Evolutionary conservation across 2,888 invertebrate species (phyloP).

Genomic region (Acheta domesticus): DNA sequence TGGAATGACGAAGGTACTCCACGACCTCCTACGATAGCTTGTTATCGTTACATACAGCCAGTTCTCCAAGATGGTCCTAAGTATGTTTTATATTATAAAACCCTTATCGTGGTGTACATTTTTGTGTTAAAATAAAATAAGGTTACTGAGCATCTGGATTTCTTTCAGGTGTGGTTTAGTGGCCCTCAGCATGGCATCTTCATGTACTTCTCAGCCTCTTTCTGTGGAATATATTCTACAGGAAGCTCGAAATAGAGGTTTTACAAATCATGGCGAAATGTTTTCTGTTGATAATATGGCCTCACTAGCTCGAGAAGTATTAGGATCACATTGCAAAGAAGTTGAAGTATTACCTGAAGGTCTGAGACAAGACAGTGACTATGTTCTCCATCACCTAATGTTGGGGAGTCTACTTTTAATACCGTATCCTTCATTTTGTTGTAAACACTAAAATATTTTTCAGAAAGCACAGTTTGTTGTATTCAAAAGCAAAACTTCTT

Average conservation of each 20-base stretch:
- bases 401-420: slow-evolving; percentile 59
- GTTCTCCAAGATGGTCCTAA: slow-evolving; percentile 37
- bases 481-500: too few species aligned
- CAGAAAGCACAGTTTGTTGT: too few species aligned
- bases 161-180: slow-evolving; percentile 75
- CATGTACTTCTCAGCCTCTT: slow-evolving; percentile 56
- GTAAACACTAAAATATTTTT: slow-evolving; percentile 41
- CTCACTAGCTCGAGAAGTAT: slow-evolving; percentile 56
- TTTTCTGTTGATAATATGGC: slow-evolving; percentile 73
- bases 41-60: slow-evolving; percentile 35
- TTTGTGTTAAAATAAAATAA: neutral
- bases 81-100: slow-evolving; percentile 32
- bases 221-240: slow-evolving; percentile 56
- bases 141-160: neutral
- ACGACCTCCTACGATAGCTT: slow-evolving; percentile 32
- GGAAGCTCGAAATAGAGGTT: slow-evolving; percentile 61
- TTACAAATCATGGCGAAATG: slow-evolving; percentile 84
- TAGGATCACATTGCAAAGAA: slow-evolving; percentile 50
- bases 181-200: slow-evolving; percentile 76
- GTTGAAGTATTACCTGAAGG: slow-evolving; percentile 50
- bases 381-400: slow-evolving; percentile 54
- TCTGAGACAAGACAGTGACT: slow-evolving; percentile 52
- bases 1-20: slow-evolving; percentile 31
- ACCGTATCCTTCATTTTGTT: slow-evolving; percentile 57
- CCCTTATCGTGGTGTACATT: neutral